Base-by-base conservation (phyloP, 2,888 invertebrate species). In the Gymnosoma rotundatum region DNA sequence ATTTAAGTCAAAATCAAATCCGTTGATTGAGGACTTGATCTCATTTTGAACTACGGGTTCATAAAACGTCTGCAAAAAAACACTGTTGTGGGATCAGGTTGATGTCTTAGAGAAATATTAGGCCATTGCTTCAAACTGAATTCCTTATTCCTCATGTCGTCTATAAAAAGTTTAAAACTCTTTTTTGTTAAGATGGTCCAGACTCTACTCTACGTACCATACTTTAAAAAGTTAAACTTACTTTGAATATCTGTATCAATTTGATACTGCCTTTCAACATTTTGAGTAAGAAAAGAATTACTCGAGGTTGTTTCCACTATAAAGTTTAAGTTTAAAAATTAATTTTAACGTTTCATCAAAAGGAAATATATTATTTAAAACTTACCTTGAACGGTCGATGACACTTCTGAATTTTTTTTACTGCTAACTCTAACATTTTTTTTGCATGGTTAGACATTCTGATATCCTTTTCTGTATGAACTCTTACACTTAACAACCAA, bases 141-240 rank as follows among this genome's bases (percentile, higher is more conserved):
- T 58, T 54, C 54, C 54, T 69, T 58, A 56, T 58, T 58, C 64
- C 64, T 66, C 48, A 66, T 66, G 50, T 66, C 64, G 64, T 66
- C 67, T 67, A 67, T 60, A 73, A 73, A 52, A 48, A 60, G 58
- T 60, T 70, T 70, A 58, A 70, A 70, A 70, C 45, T 58, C 58
- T 72, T 73, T 73, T 73, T 60, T 61, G 73, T 61, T 73, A 73
- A 73, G 73, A 73, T 73, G 73, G 9, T 61, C 61, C 50, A 72
- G 50, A 67, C 67, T 67, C 52, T 54, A 72, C 36, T 72, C 72
- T 50, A 72, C 36, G 72, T 72, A 72, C 72, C 72, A 72, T 60
- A 72, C 18, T 72, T 72, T 45, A 72, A 72, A 72, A 72, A 48
- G 48, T 50, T 72, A 72, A 72, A 72, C 72, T 72, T 72, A 72